Base-by-base conservation (phyloP, 2,797 vertebrate genomes). In the Sebastolobus altivelis region DNA sequence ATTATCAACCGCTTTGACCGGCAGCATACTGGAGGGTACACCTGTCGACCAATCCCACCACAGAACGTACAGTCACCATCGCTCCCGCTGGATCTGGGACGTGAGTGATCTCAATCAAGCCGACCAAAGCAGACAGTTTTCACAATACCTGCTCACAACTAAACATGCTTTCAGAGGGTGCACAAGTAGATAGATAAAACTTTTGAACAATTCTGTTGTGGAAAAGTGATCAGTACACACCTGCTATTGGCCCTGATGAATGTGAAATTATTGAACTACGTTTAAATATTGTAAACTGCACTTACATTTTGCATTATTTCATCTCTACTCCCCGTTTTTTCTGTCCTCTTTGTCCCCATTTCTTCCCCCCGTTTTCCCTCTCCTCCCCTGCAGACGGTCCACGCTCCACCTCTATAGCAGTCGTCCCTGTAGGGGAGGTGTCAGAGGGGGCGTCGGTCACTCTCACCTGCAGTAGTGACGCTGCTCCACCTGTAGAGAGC, bases 401-500 rank as follows among this genome's bases (percentile, higher is more conserved):
- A 61, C 94, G 66, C 65, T 94, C 88, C 84, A 96, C 95, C 59
- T 67, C 83, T 31, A 92, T 95, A 18, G 40, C 84, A 13, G 72
- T 92, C 31, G 93, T 70, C 71, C 91, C 93, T 8, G 56, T 5
- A 2, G 93, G 92, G 22, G 89, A 87, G 18, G 61, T 95, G 70
- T 52, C 81, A 5, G 96, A 95, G 79, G 95, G 95, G 0, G 92
- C 77, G 0, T 91, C 93, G 0, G 93, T 94, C 73, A 95, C 93
- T 54, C 87, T 96, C 69, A 94, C 92, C 68, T 96, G 96, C 92
- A 93, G 77, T 35, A 96, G 95, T 60, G 93, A 94, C 4, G 95
- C 93, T 33, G 93, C 95, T 55, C 96, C 96, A 1, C 93, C 94
- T 12, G 95, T 94, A 3, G 95, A 96, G 89, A 96, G 95, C 90